A percentile compares a stretch with the other conserved stretches of the same genome.
Evolutionary conservation across 2,888 invertebrate genomes (phyloP).

Genomic region (Mellilla xanthometata): DNA sequence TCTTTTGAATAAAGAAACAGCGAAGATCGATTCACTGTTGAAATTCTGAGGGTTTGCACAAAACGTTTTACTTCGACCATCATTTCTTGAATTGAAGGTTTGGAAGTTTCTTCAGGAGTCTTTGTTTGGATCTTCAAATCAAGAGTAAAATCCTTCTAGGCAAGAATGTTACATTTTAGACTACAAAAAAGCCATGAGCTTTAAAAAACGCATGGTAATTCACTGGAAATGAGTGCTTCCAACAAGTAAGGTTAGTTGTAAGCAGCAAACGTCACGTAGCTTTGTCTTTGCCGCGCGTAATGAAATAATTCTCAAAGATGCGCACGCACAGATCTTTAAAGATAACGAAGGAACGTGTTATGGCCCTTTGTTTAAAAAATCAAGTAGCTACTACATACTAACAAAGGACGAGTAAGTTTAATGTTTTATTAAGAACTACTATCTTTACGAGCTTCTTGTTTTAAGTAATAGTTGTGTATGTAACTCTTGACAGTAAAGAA

Average conservation of each 20-base stretch:
- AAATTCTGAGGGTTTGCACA: no score
- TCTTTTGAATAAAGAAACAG: no score
- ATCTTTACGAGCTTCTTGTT: neutral
- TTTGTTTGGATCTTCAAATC: no score
- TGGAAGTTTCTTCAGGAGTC: no score
- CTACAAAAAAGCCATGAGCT: no score
- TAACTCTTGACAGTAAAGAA: no score
- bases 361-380: constrained; percentile 21
- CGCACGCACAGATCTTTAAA: constrained; percentile 36
- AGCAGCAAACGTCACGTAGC: constrained; percentile 44
- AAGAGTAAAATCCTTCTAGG: no score
- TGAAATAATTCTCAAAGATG: constrained; percentile 67
- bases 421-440: neutral
- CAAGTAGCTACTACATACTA: constrained; percentile 14
- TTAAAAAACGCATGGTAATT: neutral
- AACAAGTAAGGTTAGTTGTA: constrained; percentile 5
- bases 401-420: neutral
- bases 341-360: constrained; percentile 21
- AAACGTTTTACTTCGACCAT: no score
- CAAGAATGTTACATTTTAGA: no score
- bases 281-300: constrained; percentile 46
- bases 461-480: neutral
- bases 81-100: no score
- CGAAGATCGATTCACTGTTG: no score
- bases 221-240: constrained; percentile 2